Evolutionary conservation across 2,797 vertebrate species (phyloP).

Genomic region (Macrochelys suwanniensis): DNA sequence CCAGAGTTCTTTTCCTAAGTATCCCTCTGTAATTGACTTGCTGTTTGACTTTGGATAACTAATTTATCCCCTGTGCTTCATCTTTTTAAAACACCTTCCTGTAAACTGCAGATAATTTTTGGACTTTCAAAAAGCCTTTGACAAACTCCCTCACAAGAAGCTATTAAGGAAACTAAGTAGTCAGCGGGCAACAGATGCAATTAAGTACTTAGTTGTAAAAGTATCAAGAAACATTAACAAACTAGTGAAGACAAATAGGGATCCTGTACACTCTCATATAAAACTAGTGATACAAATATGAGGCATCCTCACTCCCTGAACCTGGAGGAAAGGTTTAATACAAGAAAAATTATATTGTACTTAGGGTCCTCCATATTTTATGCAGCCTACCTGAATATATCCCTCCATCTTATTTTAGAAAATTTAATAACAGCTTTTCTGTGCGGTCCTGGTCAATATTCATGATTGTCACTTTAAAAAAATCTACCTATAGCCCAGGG

Average conservation of each 20-base stretch:
- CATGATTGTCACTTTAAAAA: neutral
- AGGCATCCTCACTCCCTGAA: neutral
- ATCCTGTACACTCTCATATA: neutral
- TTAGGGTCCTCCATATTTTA: neutral
- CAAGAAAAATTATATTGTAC: neutral
- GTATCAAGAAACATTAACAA: neutral
- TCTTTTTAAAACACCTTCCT: neutral
- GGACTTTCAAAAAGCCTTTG: slow-evolving; percentile 33
- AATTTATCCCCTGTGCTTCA: neutral
- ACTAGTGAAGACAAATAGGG: neutral
- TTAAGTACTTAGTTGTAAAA: neutral
- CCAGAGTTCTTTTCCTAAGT: neutral
- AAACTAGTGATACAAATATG: neutral
- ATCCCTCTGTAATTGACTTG: neutral
- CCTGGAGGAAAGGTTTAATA: neutral
- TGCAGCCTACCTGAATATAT: neutral
- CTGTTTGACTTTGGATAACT: neutral
- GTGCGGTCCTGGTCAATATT: neutral
- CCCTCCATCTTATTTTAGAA: neutral
- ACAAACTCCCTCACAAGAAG: slow-evolving; percentile 24
- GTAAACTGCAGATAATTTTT: neutral
- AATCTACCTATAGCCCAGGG: neutral
- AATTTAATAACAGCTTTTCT: neutral
- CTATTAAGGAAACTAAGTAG: slow-evolving; percentile 33
- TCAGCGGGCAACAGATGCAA: neutral